These are phyloP conservation scores for Macquaria australasica DNA, from an alignment of 2,113 vertebrate species.

Conservation along the genomic window DNA sequence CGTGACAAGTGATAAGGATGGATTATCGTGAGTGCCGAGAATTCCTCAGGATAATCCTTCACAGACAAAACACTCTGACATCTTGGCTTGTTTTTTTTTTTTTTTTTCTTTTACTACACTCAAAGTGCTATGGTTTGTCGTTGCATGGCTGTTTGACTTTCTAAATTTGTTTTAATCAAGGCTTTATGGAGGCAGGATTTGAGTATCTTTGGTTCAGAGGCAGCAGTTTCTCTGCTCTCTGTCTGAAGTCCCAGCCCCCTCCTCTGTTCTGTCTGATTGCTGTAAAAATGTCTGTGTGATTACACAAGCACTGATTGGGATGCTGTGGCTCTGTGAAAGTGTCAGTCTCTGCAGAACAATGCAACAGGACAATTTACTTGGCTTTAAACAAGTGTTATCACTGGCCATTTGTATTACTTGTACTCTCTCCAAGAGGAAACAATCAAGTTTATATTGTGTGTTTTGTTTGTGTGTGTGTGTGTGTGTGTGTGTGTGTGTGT, in stretches of 20 bases:
- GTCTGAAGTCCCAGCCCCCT: constrained; percentile 51
- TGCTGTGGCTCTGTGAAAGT: constrained; percentile 34
- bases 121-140: constrained; percentile 64
- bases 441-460: constrained; percentile 35
- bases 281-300: constrained; percentile 64
- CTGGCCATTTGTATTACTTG: constrained; percentile 25
- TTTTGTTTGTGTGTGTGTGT: constrained; percentile 15
- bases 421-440: constrained; percentile 30
- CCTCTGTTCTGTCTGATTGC: constrained; percentile 66
- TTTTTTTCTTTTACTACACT: constrained; percentile 42
- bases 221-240: constrained; percentile 44
- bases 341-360: constrained; percentile 62
- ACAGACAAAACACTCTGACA: constrained; percentile 81
- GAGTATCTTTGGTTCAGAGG: constrained; percentile 70
- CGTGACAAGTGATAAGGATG: constrained; percentile 80
- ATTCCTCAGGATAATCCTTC: constrained; percentile 77
- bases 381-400: constrained; percentile 54
- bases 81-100: constrained; percentile 67
- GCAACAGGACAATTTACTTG: constrained; percentile 52
- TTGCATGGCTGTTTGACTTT: constrained; percentile 68
- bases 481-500: constrained; percentile 11
- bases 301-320: constrained; percentile 68
- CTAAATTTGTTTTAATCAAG: constrained; percentile 82
- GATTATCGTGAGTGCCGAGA: constrained; percentile 76
- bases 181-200: constrained; percentile 77